Base-by-base conservation (phyloP, 2,888 invertebrate species). In the Oxycera nigricornis region DNA sequence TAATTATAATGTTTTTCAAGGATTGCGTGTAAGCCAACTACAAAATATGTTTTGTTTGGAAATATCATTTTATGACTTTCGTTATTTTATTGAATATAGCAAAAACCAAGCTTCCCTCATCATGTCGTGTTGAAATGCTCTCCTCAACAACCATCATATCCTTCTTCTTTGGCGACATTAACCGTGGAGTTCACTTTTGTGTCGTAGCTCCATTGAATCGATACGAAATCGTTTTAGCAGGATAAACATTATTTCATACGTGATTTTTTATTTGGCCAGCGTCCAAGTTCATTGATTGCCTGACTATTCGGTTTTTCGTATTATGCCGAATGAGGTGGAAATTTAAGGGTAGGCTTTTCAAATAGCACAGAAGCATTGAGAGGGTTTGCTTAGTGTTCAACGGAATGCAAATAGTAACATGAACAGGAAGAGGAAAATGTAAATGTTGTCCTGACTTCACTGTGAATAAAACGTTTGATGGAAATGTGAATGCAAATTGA, bases 201-300 rank as follows among this genome's bases (percentile, higher is more conserved):
- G n/a, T n/a, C n/a, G n/a, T n/a, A n/a, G n/a, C n/a, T n/a, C n/a
- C n/a, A n/a, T n/a, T n/a, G n/a, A n/a, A n/a, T n/a, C n/a, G n/a
- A n/a, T n/a, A n/a, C n/a, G n/a, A 14, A 59, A 59, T 59, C 4
- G 2, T 3, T 14, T 59, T 28, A 26, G 14, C 59, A 59, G 59
- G 59, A 59, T 30, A 59, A 59, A 59, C 59, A 59, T 59, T 59
- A 59, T 59, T 59, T 59, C 59, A 59, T 59, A 55, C 55, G 11
- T 59, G 59, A 59, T 59, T 59, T 55, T n/a, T n/a, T n/a, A n/a
- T n/a, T 59, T 59, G 59, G 59, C 59, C 11, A 30, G 30, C 9
- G 26, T 28, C 59, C 59, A 59, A 30, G 59, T 28, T 59, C 59
- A 59, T 59, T 59, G 59, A 59, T 59, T 59, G 59, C 30, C 30